Evolutionary conservation across 2,888 invertebrate species (phyloP).

Genomic region (Caenorhabditis japonica): DNA sequence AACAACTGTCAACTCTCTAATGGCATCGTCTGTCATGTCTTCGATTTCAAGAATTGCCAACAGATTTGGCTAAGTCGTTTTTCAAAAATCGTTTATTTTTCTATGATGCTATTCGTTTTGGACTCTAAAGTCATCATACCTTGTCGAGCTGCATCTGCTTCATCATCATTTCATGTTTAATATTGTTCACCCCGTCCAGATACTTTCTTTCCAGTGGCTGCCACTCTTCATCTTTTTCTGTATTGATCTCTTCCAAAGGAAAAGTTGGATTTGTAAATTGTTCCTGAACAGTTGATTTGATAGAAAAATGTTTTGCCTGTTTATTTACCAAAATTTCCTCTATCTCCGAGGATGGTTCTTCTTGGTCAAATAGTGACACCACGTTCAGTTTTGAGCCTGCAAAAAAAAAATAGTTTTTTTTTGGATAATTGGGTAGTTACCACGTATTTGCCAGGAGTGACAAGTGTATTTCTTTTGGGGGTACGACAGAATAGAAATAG

Average conservation of each 20-base stretch:
- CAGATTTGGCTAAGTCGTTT: not conserved
- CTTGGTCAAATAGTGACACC: constrained; percentile 20
- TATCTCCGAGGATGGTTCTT: constrained; percentile 46
- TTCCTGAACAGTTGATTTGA: constrained; percentile 7
- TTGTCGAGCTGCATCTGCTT: constrained; percentile 32
- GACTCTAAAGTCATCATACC: constrained; percentile 24
- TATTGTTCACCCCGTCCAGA: constrained; percentile 28
- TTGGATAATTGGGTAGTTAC: too few species aligned
- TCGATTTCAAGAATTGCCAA: constrained; percentile 11
- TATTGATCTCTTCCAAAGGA: constrained; percentile 40
- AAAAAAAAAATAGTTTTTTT: constrained; percentile 8
- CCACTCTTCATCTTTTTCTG: constrained; percentile 57
- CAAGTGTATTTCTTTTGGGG: too few species aligned
- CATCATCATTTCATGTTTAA: constrained; percentile 35
- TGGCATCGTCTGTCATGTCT: not conserved
- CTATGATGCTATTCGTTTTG: too few species aligned
- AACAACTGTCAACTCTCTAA: not conserved
- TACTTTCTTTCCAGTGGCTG: constrained; percentile 43
- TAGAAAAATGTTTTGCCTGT: not conserved
- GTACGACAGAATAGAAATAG: too few species aligned
- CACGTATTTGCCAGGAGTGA: too few species aligned
- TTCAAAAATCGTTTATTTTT: too few species aligned
- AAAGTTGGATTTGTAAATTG: constrained; percentile 45
- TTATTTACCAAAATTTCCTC: constrained; percentile 42
- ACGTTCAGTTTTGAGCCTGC: constrained; percentile 30